These are phyloP conservation scores for Mormyrus hasselquistii DNA, from an alignment of 2,797 vertebrate genomes.

Conservation along the genomic window DNA sequence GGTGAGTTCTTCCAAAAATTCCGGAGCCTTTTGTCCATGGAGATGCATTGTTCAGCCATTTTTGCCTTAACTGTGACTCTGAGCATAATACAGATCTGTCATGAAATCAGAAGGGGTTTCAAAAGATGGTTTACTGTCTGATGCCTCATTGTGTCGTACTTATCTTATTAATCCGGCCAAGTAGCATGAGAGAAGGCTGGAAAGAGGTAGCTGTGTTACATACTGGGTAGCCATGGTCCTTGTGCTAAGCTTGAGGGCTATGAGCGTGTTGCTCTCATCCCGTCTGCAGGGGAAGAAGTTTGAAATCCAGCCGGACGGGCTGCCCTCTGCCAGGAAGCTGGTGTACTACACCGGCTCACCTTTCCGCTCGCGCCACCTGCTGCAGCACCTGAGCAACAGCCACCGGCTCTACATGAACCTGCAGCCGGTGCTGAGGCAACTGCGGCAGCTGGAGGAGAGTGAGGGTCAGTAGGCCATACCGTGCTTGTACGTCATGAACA, in stretches of 20 bases:
- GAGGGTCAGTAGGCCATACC: constrained; percentile 59
- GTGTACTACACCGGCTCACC: constrained; percentile 81
- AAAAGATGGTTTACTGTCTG: neutral
- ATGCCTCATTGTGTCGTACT: neutral
- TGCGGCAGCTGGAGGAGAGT: constrained; percentile 73
- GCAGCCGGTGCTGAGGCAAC: constrained; percentile 69
- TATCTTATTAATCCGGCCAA: neutral
- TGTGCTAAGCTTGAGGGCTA: neutral
- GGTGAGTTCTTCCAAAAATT: constrained; percentile 53
- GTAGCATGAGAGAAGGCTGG: neutral
- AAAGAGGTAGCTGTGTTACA: neutral
- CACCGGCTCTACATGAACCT: constrained; percentile 78
- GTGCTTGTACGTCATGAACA: neutral
- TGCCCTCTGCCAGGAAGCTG: constrained; percentile 77
- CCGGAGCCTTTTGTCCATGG: neutral
- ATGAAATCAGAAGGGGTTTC: neutral
- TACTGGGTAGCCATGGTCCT: neutral
- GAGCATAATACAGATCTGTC: neutral
- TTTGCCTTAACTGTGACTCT: neutral
- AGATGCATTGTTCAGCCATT: neutral
- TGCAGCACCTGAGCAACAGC: constrained; percentile 77
- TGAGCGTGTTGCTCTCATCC: neutral
- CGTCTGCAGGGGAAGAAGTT: constrained; percentile 78
- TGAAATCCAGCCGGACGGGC: constrained; percentile 82
- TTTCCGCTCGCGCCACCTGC: constrained; percentile 75